Base-by-base conservation (phyloP, 2,888 invertebrate species). In the Perithous albicinctus region DNA sequence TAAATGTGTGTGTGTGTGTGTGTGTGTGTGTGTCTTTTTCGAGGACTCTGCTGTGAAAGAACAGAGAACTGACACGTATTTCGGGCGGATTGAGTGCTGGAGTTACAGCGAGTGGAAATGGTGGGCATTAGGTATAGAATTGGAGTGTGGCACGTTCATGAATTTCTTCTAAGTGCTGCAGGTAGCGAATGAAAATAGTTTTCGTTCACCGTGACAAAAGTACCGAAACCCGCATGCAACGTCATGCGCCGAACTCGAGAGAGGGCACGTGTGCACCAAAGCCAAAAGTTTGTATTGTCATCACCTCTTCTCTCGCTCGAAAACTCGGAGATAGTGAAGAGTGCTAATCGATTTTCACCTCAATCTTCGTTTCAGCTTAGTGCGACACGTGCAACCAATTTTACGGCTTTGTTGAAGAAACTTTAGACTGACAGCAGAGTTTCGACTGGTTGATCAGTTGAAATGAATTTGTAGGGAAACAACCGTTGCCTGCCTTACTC, bases 291-390 rank as follows among this genome's bases (percentile, higher is more conserved):
- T 38, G 20, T n/a, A n/a, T n/a, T n/a, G n/a, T n/a, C n/a, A n/a
- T 35, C 46, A 20, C 32, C 64, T n/a, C n/a, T 29, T 23, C 3
- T n/a, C 18, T 23, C 32, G 2, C 35, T 18, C 8, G 10, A 41
- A 54, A 56, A 56, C 26, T 15, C 20, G 8, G 54, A 56, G 54
- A 56, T 2, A 56, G 26, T 38, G 26, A 70, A 12, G 23, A 54
- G n/a, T n/a, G 56, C 41, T 12, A 41, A 70, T 70, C 69, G 69
- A 70, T 56, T 70, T 56, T 54, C 54, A 2, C 26, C 56, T 26
- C 54, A 70, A 70, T 70, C 69, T 70, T 41, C 23, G 26, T 69
- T 8, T 23, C 15, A 5, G 38, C 10, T 70, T 10, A 41, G 18
- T 23, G 29, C 35, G 29, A 56, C 41, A 56, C 23, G 59, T 32